Base-by-base conservation (phyloP, 2,888 invertebrate genomes). In the Parnassius orleans region DNA sequence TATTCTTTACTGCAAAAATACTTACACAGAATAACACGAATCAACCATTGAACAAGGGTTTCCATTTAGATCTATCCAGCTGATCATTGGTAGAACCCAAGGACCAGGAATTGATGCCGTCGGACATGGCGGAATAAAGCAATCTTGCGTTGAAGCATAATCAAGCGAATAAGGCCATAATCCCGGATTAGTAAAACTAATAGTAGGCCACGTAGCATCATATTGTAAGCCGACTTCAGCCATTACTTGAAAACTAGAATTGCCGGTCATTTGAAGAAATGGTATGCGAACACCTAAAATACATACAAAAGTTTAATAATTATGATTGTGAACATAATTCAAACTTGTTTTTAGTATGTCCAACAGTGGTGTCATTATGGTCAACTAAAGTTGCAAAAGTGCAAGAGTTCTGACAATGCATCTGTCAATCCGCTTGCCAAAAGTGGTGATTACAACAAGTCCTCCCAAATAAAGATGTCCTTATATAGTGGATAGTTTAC, bases 101-200 rank as follows among this genome's bases (percentile, higher is more conserved):
- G 92, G 78, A 2, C 92, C 92, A 3, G 89, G 85, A 73, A 83
- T 87, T 2, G 86, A 72, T n/a, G 85, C 80, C 2, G 68, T 76
- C 2, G 93, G 93, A 70, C 93, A 93, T 2, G 81, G 81, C 1
- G 76, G 81, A 55, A 92, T 84, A 11, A 78, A 71, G 64, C 93
- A 93, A 57, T 87, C 83, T 75, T 92, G 86, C 10, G 71, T 78
- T 41, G 84, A 83, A 14, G 69, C 65, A 66, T 86, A 93, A 69
- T 94, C 93, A 56, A 93, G 75, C 1, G 94, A 93, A 79, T 94
- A 94, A 0, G 94, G 94, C 88, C 92, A 94, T 10, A 92, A 68
- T 10, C 84, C 85, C 2, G 80, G 79, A 46, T 76, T 66, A 2
- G 76, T 66, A 61, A 70, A 73, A 2, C 69, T 72, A 42, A 80